Percentiles rank a stretch among this genome's conserved stretches.
Evolutionary conservation across 2,888 invertebrate species (phyloP).

Genomic region (Athetis lepigone): DNA sequence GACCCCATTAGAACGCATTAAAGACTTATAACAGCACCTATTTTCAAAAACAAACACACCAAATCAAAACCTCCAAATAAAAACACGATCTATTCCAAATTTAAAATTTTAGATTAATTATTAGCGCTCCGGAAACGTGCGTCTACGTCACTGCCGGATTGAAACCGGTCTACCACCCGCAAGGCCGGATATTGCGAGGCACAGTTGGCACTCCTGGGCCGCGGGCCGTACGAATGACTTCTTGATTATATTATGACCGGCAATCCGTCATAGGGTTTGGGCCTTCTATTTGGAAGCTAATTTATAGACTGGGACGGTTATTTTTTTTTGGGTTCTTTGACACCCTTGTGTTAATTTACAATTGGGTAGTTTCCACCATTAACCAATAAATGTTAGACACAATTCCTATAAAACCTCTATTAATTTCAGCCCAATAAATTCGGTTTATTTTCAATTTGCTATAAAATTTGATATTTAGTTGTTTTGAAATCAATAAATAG

Average conservation of each 20-base stretch:
- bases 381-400: too few species aligned
- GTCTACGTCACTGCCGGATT: conserved; percentile 68
- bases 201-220: conserved; percentile 57
- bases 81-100: conserved; percentile 9
- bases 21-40: too few species aligned
- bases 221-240: conserved; percentile 55
- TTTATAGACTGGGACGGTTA: too few species aligned
- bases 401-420: too few species aligned
- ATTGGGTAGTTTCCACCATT: too few species aligned
- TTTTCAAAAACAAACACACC: background rate
- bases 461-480: too few species aligned
- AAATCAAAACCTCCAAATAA: background rate
- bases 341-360: too few species aligned
- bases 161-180: conserved; percentile 54
- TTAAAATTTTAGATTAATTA: conserved; percentile 28
- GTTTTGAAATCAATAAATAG: too few species aligned
- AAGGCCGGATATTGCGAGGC: conserved; percentile 66
- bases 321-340: too few species aligned
- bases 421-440: too few species aligned
- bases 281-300: background rate
- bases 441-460: too few species aligned
- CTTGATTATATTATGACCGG: conserved; percentile 53
- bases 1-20: too few species aligned
- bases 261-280: background rate
- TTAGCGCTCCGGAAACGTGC: conserved; percentile 56